Evolutionary conservation across 1,140 invertebrate species (phyloP), one percentile per base, ranked within the genome.

Genomic region (Pseudomyrmex cubaensis): DNA sequence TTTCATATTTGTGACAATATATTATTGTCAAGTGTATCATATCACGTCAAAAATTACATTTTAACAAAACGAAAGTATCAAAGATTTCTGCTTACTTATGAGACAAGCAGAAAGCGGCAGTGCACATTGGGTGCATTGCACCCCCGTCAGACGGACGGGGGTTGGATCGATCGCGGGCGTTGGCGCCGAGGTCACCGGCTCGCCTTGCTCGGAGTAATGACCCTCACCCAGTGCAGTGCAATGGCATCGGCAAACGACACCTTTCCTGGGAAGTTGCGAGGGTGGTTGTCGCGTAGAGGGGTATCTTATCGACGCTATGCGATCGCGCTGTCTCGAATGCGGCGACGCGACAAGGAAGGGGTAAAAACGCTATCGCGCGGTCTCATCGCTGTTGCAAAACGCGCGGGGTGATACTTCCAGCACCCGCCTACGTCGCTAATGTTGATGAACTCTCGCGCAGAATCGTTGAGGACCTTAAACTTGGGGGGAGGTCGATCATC

Each of bases 221-320:
- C 93, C 93, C 93, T 94, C 93, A 94, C 93, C 93, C 93, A 94
- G 93, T 94, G 93, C 93, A 94, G 93, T 93, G 93, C 93, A 94
- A 94, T 93, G 93, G 93, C 93, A 94, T 92, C 91, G 92, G 78
- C 83, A 82, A 87, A 48, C 80, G 59, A 46, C 72, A 88, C 75
- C 61, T 76, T 57, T 83, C 72, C 70, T 80, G 54, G 66, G 54
- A 72, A 80, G 54, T 70, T 63, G 76, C 54, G 66, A 56, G 64
- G 76, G 76, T 61, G 66, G 74, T 77, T 62, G 75, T 35, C 35
- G 46, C 73, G 44, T 76, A 25, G 57, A 75, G 69, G 66, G 78
- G 78, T 84, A 56, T 84, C 62, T 74, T 85, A 48, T 77, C 74
- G 73, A 54, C 82, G 66, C 59, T 82, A 70, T 48, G 74, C 75